These are phyloP conservation scores for Hypotaenidia philippensis DNA, from an alignment of 2,797 vertebrate genomes.

Conservation along the genomic window DNA sequence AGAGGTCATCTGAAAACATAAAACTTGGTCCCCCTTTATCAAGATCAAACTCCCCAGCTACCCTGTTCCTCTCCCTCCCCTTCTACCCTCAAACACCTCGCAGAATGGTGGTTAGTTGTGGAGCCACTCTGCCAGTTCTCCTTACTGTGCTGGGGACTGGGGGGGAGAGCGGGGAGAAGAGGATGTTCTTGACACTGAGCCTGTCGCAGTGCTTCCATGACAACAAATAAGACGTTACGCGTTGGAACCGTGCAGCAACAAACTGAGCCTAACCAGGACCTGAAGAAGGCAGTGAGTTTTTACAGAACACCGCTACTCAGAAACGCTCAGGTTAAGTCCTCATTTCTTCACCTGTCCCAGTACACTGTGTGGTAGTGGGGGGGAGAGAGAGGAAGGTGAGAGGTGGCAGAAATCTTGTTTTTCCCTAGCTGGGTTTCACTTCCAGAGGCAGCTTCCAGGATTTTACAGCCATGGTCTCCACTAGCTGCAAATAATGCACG, in stretches of 20 bases:
- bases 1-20: neutral
- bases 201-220: constrained; percentile 72
- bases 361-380: no score
- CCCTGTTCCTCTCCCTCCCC: neutral
- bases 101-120: neutral
- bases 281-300: constrained; percentile 31
- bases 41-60: neutral
- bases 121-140: neutral
- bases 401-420: neutral
- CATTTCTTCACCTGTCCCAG: neutral
- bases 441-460: neutral
- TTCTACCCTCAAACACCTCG: neutral
- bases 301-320: neutral
- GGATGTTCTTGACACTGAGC: constrained; percentile 49
- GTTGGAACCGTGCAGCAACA: neutral
- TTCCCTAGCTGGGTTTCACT: neutral
- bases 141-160: neutral
- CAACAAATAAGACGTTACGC: constrained; percentile 70
- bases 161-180: accelerated
- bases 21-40: neutral
- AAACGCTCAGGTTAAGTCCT: neutral
- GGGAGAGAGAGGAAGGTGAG: accelerated
- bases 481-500: neutral
- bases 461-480: neutral
- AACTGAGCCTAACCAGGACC: constrained; percentile 55